These are phyloP conservation scores for Tetranychus cinnabarinus DNA, from an alignment of 1,140 invertebrate species.

Conservation along the genomic window DNA sequence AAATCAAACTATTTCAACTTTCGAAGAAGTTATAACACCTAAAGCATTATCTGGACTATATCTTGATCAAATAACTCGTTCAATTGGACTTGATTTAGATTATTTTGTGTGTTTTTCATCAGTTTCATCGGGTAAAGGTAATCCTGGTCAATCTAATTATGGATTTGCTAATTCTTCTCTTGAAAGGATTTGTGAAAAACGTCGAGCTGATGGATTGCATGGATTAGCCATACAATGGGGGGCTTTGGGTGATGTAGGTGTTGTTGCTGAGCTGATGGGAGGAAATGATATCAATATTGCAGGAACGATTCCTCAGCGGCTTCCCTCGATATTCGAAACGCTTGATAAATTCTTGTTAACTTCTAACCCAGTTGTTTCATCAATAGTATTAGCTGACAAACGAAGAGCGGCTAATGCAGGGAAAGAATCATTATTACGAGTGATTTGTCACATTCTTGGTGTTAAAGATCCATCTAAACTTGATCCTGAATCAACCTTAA, in stretches of 20 bases:
- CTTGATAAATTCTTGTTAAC: conserved; percentile 61
- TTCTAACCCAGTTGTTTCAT: background rate
- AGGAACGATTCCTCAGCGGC: conserved; percentile 74
- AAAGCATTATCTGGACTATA: conserved; percentile 40
- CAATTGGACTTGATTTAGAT: conserved; percentile 43
- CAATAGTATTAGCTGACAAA: conserved; percentile 2
- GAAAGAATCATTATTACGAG: conserved; percentile 2
- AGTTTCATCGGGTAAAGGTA: conserved; percentile 76
- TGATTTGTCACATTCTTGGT: conserved; percentile 28
- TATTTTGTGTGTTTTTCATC: conserved; percentile 87
- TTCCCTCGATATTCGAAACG: conserved; percentile 56
- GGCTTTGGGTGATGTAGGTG: conserved; percentile 82
- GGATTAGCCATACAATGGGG: conserved; percentile 83
- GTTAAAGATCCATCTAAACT: conserved; percentile 72
- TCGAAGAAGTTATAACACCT: conserved; percentile 34
- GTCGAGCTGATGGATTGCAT: conserved; percentile 33
- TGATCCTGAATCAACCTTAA: conserved; percentile 42
- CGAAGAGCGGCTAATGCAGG: conserved; percentile 6
- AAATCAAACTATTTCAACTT: conserved; percentile 57
- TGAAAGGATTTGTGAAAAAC: conserved; percentile 45
- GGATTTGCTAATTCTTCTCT: conserved; percentile 83
- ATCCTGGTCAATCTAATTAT: conserved; percentile 83
- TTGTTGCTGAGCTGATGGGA: conserved; percentile 62
- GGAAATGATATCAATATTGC: conserved; percentile 68
- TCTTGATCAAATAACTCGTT: conserved; percentile 44